Conservation (phyloP, 2,888 invertebrate species). For the Helleia helle region DNA sequence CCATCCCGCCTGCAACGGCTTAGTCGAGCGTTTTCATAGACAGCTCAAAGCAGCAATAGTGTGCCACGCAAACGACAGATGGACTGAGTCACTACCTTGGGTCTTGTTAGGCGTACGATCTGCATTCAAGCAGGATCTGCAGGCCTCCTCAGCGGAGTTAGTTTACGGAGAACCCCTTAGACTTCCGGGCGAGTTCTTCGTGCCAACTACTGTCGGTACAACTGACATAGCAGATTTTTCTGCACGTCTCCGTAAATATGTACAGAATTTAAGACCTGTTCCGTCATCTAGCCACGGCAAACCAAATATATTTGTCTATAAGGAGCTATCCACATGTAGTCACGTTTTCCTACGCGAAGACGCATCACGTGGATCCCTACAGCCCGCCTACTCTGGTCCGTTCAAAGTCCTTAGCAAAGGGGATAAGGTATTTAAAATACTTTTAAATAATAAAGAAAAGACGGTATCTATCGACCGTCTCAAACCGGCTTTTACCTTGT, state of each 20-base stretch:
- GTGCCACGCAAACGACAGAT: conserved; percentile 15
- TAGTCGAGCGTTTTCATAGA: conserved; percentile 11
- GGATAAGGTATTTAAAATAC: conserved; percentile 22
- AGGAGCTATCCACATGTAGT: conserved; percentile 20
- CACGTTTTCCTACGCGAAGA: conserved; percentile 26
- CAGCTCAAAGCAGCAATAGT: conserved; percentile 16
- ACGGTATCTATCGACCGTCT: conserved; percentile 24
- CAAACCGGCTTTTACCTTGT: conserved; percentile 21
- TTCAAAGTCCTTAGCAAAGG: conserved; percentile 21
- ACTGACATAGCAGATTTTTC: conserved; percentile 16
- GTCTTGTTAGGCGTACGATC: neutral
- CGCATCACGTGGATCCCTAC: conserved; percentile 19
- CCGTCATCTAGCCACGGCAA: conserved; percentile 19
- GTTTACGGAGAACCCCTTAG: neutral
- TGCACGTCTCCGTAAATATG: conserved; percentile 12
- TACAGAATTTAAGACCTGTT: conserved; percentile 9
- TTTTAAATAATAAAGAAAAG: conserved; percentile 17
- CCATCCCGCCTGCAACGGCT: conserved; percentile 25
- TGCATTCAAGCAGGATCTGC: neutral
- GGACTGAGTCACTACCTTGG: conserved; percentile 19
- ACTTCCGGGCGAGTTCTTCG: neutral
- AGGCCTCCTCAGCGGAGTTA: neutral
- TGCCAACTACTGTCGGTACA: neutral
- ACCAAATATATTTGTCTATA: conserved; percentile 21
- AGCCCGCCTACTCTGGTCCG: conserved; percentile 27